phyloP scores from a whole-genome alignment of 2,797 vertebrate genomes.

The Vireo griseus region DNA sequence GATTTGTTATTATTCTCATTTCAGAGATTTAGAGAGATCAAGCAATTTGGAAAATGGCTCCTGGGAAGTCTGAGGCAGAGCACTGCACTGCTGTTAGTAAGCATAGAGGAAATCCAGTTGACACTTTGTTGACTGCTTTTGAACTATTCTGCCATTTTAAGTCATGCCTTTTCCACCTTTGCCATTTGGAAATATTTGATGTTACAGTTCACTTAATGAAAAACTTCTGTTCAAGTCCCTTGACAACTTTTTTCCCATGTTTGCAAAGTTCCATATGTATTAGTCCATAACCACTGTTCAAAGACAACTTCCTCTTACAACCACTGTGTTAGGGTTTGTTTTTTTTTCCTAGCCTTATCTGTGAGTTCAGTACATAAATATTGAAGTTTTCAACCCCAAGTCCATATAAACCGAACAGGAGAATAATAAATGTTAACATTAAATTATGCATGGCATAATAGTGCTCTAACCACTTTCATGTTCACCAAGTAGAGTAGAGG shows the following conservation, averaged over 20 bases:
- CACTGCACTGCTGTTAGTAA: background rate
- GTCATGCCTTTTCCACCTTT: background rate
- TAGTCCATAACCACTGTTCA: background rate
- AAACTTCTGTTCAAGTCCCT: background rate
- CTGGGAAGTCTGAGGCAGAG: background rate
- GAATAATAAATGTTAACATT: background rate
- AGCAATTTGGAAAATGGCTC: background rate
- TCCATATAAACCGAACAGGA: background rate
- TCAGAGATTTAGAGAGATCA: background rate
- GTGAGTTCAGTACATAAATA: background rate
- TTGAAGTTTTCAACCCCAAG: background rate
- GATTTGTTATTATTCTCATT: slow-evolving; percentile 20
- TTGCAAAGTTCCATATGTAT: background rate
- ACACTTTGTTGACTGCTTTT: background rate
- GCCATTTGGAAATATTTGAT: background rate
- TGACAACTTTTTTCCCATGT: background rate
- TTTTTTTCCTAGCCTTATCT: background rate
- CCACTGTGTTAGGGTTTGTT: background rate
- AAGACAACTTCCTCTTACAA: background rate
- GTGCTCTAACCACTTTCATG: background rate
- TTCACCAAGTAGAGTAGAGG: slow-evolving; percentile 11
- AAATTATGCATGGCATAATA: slow-evolving; percentile 13
- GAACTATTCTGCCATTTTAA: background rate
- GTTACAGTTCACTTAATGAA: background rate
- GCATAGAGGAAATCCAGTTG: background rate